A percentile compares a stretch with the other conserved stretches of the same genome.
These are phyloP conservation scores for Caenorhabditis zanzibari DNA, from an alignment of 2,888 invertebrate genomes.

Conservation along the genomic window DNA sequence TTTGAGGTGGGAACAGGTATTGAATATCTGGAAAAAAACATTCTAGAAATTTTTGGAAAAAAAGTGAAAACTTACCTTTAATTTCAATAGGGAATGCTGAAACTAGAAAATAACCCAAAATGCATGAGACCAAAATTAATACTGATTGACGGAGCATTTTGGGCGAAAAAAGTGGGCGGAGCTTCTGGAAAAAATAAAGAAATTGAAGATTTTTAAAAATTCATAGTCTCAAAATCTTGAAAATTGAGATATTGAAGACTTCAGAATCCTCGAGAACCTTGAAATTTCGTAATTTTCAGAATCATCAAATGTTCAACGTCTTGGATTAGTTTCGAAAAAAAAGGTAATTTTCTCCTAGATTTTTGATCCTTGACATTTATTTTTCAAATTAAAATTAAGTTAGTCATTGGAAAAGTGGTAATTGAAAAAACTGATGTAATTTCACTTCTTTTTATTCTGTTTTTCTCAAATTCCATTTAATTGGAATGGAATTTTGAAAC, in stretches of 20 bases:
- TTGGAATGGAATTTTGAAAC: slow-evolving; percentile 21
- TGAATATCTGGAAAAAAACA: slow-evolving; percentile 45
- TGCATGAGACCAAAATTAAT: not conserved
- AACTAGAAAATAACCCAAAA: slow-evolving; percentile 24
- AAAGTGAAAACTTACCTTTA: slow-evolving; percentile 52
- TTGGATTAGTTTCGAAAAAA: no score
- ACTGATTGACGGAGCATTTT: slow-evolving; percentile 38
- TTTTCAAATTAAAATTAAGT: not conserved
- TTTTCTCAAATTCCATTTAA: slow-evolving; percentile 2
- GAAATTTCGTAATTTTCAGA: no score
- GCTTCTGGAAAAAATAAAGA: not conserved
- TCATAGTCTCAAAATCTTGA: no score
- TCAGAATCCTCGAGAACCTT: no score
- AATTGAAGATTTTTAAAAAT: no score
- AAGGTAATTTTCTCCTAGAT: no score
- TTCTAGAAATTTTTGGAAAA: not conserved
- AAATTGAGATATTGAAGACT: no score
- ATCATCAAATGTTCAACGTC: no score
- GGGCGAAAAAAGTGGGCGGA: not conserved
- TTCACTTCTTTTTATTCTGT: slow-evolving; percentile 9
- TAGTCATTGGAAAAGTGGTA: slow-evolving; percentile 8
- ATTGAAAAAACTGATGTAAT: slow-evolving; percentile 1
- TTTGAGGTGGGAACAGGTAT: slow-evolving; percentile 61
- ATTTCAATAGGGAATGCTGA: slow-evolving; percentile 50
- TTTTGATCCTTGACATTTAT: not conserved